A percentile compares a stretch with the other conserved stretches of the same genome.
These are phyloP conservation scores for Hypercompe scribonia DNA, from an alignment of 2,888 invertebrate genomes.

Conservation along the genomic window DNA sequence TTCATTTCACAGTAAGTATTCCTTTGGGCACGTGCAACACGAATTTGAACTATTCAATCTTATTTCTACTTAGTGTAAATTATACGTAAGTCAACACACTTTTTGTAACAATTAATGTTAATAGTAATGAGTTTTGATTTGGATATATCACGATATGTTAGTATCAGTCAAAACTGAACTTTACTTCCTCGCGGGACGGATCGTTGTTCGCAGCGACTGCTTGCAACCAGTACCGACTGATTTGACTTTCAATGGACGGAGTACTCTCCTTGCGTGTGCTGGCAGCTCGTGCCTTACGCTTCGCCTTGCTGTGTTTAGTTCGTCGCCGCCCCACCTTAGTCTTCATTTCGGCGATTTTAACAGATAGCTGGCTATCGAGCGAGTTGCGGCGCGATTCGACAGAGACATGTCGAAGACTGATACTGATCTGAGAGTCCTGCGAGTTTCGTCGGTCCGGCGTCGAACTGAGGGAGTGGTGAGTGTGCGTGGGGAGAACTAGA, in stretches of 20 bases:
- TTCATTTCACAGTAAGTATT: slow-evolving; percentile 34
- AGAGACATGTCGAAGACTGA: slow-evolving; percentile 93
- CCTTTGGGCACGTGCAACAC: slow-evolving; percentile 54
- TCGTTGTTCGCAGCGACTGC: slow-evolving; percentile 87
- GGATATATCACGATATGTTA: slow-evolving; percentile 49
- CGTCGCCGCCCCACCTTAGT: slow-evolving; percentile 88
- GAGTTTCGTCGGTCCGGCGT: slow-evolving; percentile 88
- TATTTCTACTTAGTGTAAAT: slow-evolving; percentile 46
- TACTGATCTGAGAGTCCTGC: slow-evolving; percentile 90
- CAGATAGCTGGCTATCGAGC: slow-evolving; percentile 94
- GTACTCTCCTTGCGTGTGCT: slow-evolving; percentile 88
- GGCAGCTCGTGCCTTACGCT: slow-evolving; percentile 76
- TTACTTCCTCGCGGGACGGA: slow-evolving; percentile 84
- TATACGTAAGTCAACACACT: slow-evolving; percentile 38
- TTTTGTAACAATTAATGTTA: slow-evolving; percentile 10
- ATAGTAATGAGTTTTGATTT: slow-evolving; percentile 38
- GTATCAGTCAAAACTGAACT: slow-evolving; percentile 79
- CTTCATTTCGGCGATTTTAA: slow-evolving; percentile 94
- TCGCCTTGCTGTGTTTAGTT: slow-evolving; percentile 77
- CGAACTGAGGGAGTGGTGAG: slow-evolving; percentile 82
- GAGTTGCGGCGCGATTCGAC: slow-evolving; percentile 95
- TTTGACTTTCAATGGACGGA: slow-evolving; percentile 93
- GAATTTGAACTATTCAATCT: slow-evolving; percentile 69
- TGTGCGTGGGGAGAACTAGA: slow-evolving; percentile 87
- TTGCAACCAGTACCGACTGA: slow-evolving; percentile 89